Percentiles rank a stretch among this genome's conserved stretches.
phyloP scores from a whole-genome alignment of 2,888 invertebrate genomes.

The Plagiodera versicolora region DNA sequence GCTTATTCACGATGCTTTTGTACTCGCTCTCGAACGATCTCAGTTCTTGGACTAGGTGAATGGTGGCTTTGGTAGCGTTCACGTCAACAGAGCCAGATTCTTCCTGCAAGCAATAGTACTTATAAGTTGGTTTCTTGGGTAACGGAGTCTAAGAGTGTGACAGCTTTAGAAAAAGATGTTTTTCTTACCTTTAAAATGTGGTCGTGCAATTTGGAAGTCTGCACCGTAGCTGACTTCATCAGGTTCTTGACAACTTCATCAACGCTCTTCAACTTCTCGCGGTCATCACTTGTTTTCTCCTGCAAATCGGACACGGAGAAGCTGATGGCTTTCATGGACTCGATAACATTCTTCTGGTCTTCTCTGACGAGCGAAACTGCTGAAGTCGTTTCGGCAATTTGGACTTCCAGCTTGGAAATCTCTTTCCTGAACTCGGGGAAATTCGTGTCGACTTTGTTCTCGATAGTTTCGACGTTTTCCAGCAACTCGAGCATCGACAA shows the following conservation, averaged over 20 bases:
- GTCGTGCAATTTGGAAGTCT: constrained; percentile 62
- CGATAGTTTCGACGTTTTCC: constrained; percentile 77
- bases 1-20: constrained; percentile 73
- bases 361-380: constrained; percentile 77
- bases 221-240: constrained; percentile 57
- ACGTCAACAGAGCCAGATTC: constrained; percentile 51
- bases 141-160: no score
- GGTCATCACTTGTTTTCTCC: constrained; percentile 65
- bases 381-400: constrained; percentile 72
- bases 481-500: constrained; percentile 76
- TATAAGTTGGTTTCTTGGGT: no score
- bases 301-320: constrained; percentile 74
- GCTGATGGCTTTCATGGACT: constrained; percentile 78
- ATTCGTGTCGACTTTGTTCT: constrained; percentile 74
- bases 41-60: constrained; percentile 68
- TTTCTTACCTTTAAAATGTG: constrained; percentile 62
- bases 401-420: constrained; percentile 78
- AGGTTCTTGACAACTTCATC: constrained; percentile 57
- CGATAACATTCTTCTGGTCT: constrained; percentile 72
- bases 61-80: constrained; percentile 54
- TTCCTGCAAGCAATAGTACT: constrained; percentile 45
- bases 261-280: constrained; percentile 55
- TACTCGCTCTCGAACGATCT: constrained; percentile 79
- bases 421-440: constrained; percentile 79
- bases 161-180: no score